Evolutionary conservation across 1,140 invertebrate species (phyloP).

Genomic region (Meloidogyne floridensis): DNA sequence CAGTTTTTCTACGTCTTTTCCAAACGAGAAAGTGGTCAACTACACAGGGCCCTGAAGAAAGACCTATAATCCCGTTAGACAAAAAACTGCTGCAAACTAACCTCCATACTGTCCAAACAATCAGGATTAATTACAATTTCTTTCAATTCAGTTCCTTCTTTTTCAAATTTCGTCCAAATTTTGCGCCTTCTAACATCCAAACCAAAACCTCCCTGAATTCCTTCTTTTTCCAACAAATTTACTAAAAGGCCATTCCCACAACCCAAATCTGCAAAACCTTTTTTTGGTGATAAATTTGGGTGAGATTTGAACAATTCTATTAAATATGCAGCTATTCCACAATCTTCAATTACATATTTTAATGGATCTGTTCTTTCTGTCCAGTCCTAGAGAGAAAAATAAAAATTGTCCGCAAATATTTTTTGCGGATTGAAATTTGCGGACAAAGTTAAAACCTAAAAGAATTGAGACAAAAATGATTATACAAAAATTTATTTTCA

Average conservation of each 20-base stretch:
- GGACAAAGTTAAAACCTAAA: background rate
- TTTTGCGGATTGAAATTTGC: background rate
- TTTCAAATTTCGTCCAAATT: conserved; percentile 81
- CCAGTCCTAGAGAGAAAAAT: conserved; percentile 71
- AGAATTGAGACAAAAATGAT: background rate
- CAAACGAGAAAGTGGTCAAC: too few species aligned
- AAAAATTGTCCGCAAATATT: background rate
- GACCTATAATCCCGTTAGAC: too few species aligned
- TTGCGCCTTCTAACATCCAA: conserved; percentile 85
- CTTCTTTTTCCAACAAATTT: conserved; percentile 48
- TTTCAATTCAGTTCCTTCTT: conserved; percentile 63
- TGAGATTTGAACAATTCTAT: conserved; percentile 66
- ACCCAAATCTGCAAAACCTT: conserved; percentile 83
- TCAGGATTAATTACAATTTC: conserved; percentile 64
- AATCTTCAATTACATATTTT: conserved; percentile 94
- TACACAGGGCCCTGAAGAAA: too few species aligned
- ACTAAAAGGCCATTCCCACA: conserved; percentile 90
- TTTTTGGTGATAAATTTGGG: conserved; percentile 14
- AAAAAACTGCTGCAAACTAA: too few species aligned
- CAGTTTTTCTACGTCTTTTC: too few species aligned
- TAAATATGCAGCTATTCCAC: conserved; percentile 89
- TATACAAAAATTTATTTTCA: too few species aligned
- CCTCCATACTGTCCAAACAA: background rate
- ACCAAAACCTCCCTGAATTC: conserved; percentile 74
- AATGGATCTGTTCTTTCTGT: conserved; percentile 85